A percentile compares a stretch with the other conserved stretches of the same genome.
Conservation (phyloP, 2,888 invertebrate genomes). For the Eupithecia subumbrata region DNA sequence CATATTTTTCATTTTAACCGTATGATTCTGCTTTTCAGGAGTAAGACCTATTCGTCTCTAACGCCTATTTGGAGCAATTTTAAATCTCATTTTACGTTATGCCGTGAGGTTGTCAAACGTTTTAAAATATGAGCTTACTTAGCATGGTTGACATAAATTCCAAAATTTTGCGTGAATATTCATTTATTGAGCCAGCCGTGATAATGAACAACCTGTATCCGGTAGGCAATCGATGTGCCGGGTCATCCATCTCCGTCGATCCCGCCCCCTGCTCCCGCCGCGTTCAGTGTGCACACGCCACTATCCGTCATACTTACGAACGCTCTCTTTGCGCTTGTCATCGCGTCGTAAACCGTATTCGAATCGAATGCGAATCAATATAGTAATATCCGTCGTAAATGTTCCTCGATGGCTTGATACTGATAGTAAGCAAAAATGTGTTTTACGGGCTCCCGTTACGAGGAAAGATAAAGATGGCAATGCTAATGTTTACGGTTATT, state of each 20-base stretch:
- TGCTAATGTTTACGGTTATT: slow-evolving; percentile 26
- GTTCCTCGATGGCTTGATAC: slow-evolving; percentile 15
- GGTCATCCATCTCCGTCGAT: slow-evolving; percentile 38
- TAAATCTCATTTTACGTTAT: neutral
- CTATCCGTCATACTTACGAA: slow-evolving; percentile 36
- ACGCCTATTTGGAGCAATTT: neutral
- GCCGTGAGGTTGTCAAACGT: neutral
- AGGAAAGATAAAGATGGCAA: slow-evolving; percentile 17
- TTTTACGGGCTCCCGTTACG: slow-evolving; percentile 29
- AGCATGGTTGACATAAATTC: neutral
- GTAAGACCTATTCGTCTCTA: neutral
- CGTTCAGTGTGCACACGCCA: slow-evolving; percentile 24
- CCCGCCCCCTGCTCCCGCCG: neutral
- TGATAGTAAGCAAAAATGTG: slow-evolving; percentile 26
- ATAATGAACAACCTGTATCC: slow-evolving; percentile 27
- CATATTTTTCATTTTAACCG: slow-evolving; percentile 4
- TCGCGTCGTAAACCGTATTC: slow-evolving; percentile 37
- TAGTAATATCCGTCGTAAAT: slow-evolving; percentile 34
- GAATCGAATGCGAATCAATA: slow-evolving; percentile 34
- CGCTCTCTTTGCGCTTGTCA: slow-evolving; percentile 38
- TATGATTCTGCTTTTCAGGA: neutral
- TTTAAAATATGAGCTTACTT: neutral
- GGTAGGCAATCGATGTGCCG: slow-evolving; percentile 40
- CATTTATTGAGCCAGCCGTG: neutral
- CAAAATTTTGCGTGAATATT: neutral